Percentiles rank a stretch among this genome's conserved stretches.
Evolutionary conservation across 2,113 vertebrate species (phyloP).

Genomic region (Pterocles burchelli): DNA sequence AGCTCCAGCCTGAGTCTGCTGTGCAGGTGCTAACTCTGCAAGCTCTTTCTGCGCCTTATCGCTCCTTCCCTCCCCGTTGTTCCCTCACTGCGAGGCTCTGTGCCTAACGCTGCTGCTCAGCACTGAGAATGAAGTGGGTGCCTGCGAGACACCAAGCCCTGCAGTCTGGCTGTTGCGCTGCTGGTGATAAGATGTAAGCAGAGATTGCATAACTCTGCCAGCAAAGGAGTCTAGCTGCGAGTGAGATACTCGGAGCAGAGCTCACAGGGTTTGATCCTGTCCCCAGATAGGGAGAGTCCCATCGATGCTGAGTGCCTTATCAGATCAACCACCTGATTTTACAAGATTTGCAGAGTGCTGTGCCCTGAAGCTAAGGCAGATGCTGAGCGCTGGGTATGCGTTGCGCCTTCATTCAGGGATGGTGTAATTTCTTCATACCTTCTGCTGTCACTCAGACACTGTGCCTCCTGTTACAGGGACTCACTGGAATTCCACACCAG

Average conservation of each 20-base stretch:
- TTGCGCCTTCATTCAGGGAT: not conserved
- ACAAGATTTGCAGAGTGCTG: slow-evolving; percentile 56
- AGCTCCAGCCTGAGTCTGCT: not conserved
- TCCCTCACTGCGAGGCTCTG: slow-evolving; percentile 30
- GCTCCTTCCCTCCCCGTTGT: not conserved
- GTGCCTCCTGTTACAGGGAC: not conserved
- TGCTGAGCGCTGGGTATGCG: not conserved
- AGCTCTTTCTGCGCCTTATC: slow-evolving; percentile 39
- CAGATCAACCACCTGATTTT: slow-evolving; percentile 62
- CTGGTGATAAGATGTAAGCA: slow-evolving; percentile 31
- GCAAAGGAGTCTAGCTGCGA: not conserved
- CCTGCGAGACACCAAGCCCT: slow-evolving; percentile 19
- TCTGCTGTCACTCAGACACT: not conserved
- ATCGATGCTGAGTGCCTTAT: slow-evolving; percentile 8
- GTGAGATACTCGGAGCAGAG: not conserved
- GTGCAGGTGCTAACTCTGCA: slow-evolving; percentile 44
- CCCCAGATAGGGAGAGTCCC: slow-evolving; percentile 44
- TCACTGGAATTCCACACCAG: not conserved
- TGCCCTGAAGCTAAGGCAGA: slow-evolving; percentile 23
- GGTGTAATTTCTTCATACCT: not conserved
- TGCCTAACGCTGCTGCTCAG: not conserved
- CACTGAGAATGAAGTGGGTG: not conserved
- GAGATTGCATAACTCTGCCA: slow-evolving; percentile 40
- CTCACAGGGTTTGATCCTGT: slow-evolving; percentile 37
- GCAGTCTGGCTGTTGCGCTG: slow-evolving; percentile 33